These are phyloP conservation scores for Trachurus trachurus DNA, from an alignment of 2,797 vertebrate species.

Conservation along the genomic window DNA sequence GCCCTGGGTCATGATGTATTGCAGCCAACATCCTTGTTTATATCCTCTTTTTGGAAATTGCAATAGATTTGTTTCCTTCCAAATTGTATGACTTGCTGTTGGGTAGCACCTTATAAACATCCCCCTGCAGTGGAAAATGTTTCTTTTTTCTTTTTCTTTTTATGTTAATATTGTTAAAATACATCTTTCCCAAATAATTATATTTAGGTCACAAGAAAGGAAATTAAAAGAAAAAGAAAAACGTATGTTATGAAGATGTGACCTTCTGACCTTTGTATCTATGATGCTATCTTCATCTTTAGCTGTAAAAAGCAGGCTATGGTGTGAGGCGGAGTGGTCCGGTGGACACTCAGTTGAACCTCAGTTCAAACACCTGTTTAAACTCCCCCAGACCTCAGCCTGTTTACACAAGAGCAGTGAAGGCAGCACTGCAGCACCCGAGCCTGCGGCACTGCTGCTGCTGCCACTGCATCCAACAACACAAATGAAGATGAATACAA, in stretches of 20 bases:
- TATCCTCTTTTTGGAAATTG: conserved; percentile 35
- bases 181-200: background rate
- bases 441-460: conserved; percentile 42
- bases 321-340: conserved; percentile 62
- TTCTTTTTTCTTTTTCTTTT: too few species aligned
- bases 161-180: background rate
- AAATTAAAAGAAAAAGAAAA: background rate
- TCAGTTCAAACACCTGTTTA: conserved; percentile 83
- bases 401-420: conserved; percentile 74
- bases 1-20: conserved; percentile 31
- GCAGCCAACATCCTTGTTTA: conserved; percentile 53
- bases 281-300: conserved; percentile 25
- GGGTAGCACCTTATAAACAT: background rate
- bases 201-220: background rate
- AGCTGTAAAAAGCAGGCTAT: conserved; percentile 51
- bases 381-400: conserved; percentile 72
- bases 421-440: conserved; percentile 53
- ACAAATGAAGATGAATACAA: conserved; percentile 33
- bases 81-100: background rate
- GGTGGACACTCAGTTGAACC: conserved; percentile 51
- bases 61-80: background rate
- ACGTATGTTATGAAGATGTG: conserved; percentile 31
- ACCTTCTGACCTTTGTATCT: conserved; percentile 46
- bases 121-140: background rate
- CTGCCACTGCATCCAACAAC: conserved; percentile 28